A percentile compares a stretch with the other conserved stretches of the same genome.
phyloP scores from a whole-genome alignment of 2,113 vertebrate species.

The Balaenoptera acutorostrata region DNA sequence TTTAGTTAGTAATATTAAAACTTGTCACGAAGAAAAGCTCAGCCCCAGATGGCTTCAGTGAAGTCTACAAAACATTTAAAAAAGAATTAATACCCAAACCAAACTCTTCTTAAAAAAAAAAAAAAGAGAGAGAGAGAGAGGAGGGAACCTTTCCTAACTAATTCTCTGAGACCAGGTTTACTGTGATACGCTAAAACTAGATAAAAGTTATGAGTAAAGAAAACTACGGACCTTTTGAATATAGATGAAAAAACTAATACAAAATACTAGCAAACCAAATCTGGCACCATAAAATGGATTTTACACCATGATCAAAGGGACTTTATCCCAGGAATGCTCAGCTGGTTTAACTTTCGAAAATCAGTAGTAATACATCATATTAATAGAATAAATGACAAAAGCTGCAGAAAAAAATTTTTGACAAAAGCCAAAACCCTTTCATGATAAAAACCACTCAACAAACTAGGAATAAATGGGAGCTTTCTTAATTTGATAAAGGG shows the following conservation, averaged over 20 bases:
- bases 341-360: not conserved
- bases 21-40: not conserved
- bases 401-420: not conserved
- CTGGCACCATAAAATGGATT: not conserved
- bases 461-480: not conserved
- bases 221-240: not conserved
- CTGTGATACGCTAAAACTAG: not conserved
- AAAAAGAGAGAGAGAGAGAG: not conserved
- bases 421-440: not conserved
- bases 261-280: not conserved
- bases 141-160: not conserved
- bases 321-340: not conserved
- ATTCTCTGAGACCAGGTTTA: not conserved
- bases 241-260: not conserved
- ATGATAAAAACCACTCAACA: not conserved
- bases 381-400: not conserved
- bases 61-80: no score
- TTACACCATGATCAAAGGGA: not conserved
- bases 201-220: not conserved
- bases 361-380: not conserved
- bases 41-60: not conserved
- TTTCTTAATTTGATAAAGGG: not conserved
- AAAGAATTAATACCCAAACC: not conserved
- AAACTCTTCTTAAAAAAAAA: not conserved
- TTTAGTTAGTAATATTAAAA: not conserved